phyloP scores from a whole-genome alignment of 1,140 invertebrate genomes.

The Eufriesea mexicana region DNA sequence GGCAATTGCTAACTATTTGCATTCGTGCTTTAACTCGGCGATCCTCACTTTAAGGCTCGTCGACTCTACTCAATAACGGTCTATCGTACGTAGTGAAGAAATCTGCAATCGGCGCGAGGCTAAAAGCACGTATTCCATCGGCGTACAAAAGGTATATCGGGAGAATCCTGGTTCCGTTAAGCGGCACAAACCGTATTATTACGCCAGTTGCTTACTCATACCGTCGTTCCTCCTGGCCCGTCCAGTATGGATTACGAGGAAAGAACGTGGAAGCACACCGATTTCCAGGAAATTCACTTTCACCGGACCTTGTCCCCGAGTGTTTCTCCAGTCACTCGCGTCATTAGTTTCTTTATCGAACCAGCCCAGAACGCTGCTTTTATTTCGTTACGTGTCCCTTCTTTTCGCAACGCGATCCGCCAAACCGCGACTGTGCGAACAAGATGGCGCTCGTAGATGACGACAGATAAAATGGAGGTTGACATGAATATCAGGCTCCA shows the following conservation, averaged over 20 bases:
- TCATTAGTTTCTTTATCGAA: slow-evolving; percentile 46
- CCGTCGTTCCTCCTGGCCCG: neutral
- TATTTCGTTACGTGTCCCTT: neutral
- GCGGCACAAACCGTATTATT: slow-evolving; percentile 57
- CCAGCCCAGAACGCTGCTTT: neutral
- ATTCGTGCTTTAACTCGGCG: slow-evolving; percentile 17
- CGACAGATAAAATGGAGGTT: slow-evolving; percentile 1
- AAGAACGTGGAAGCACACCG: slow-evolving; percentile 66
- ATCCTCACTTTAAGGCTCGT: neutral
- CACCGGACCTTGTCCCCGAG: slow-evolving; percentile 69
- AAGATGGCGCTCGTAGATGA: neutral
- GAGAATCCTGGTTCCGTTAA: slow-evolving; percentile 62
- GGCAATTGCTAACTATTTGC: slow-evolving; percentile 4
- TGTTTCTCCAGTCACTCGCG: slow-evolving; percentile 53
- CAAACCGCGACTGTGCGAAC: neutral
- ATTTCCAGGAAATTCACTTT: slow-evolving; percentile 81
- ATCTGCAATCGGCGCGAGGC: neutral
- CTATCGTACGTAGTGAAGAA: neutral
- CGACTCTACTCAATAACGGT: slow-evolving; percentile 13
- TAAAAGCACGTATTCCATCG: slow-evolving; percentile 1
- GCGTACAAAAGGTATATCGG: slow-evolving; percentile 24
- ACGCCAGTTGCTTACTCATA: slow-evolving; percentile 49
- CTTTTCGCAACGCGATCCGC: too few relatives aligned
- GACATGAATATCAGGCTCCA: neutral
- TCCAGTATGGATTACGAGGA: slow-evolving; percentile 46